Evolutionary conservation across 2,113 vertebrate species (phyloP), one percentile per base, ranked within the genome.

Genomic region (Odocoileus virginianus): DNA sequence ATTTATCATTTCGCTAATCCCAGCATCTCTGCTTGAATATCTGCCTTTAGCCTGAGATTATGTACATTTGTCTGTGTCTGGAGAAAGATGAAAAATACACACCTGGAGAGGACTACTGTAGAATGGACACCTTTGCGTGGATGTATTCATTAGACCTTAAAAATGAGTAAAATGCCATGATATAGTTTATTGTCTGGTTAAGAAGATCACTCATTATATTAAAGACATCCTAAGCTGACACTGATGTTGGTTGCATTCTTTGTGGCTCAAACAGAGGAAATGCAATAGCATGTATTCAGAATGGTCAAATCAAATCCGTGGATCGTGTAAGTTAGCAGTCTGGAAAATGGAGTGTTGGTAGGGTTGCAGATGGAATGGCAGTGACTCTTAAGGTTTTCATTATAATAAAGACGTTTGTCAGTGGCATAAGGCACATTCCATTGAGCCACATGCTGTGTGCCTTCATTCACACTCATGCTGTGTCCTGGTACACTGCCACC

Each of bases 1-100:
- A 25, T 61, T 87, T 86, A 28, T 94, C 71, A 84, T 64, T 91
- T 58, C 96, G 67, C 25, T 64, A 74, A 47, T 79, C 60, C 55
- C 71, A 21, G 30, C 28, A 54, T 84, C 28, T 67, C 58, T 15
- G 47, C 47, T 87, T n/a, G 43, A 40, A 7, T 76, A 47, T 76
- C 17, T 67, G 8, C 71, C 30, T 67, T 90, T 36, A 47, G 78
- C n/a, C 16, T 50, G 50, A 91, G 89, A 85, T 91, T 28, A 2
- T 27, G 23, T 9, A 5, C 2, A 36, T 17, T 47, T 14, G 6
- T 45, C 1, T 27, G 14, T 88, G 14, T 85, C 47, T 67, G 43
- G 67, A 90, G 23, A 74, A 78, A 84, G 36, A 14, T 14, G 2
- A 60, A 57, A 83, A 83, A 60, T 58, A 25, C 12, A 28, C 52